A percentile compares a stretch with the other conserved stretches of the same genome.
Conservation (phyloP, 2,113 vertebrate species). For the Dicerorhinus sumatrensis region DNA sequence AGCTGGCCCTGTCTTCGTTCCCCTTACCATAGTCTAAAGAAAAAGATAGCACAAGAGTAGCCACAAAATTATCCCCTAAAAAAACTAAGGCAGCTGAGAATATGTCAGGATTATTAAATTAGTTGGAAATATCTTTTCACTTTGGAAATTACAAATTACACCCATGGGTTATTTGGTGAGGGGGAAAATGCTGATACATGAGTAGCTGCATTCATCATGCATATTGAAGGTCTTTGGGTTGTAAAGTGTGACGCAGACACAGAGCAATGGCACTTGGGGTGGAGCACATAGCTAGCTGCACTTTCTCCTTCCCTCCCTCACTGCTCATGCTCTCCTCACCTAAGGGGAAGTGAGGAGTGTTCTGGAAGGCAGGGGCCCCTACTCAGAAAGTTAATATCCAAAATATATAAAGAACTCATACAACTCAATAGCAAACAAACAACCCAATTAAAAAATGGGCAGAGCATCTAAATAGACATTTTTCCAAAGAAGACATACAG, state of each 20-base stretch:
- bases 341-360: neutral
- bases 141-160: neutral
- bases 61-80: neutral
- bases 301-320: neutral
- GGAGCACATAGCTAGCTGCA: neutral
- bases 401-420: too few species aligned
- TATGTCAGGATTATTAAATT: neutral
- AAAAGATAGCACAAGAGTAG: neutral
- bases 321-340: neutral
- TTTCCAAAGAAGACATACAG: too few species aligned
- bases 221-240: neutral
- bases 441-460: too few species aligned
- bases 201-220: neutral
- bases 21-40: neutral
- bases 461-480: too few species aligned
- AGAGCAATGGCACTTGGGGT: neutral
- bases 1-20: neutral
- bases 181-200: neutral
- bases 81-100: neutral
- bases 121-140: slow-evolving; percentile 29
- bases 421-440: too few species aligned
- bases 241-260: neutral
- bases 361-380: slow-evolving; percentile 9
- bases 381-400: neutral
- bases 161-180: neutral